Conservation (phyloP, 2,797 vertebrate species). For the Yasuhikotakia modesta region DNA sequence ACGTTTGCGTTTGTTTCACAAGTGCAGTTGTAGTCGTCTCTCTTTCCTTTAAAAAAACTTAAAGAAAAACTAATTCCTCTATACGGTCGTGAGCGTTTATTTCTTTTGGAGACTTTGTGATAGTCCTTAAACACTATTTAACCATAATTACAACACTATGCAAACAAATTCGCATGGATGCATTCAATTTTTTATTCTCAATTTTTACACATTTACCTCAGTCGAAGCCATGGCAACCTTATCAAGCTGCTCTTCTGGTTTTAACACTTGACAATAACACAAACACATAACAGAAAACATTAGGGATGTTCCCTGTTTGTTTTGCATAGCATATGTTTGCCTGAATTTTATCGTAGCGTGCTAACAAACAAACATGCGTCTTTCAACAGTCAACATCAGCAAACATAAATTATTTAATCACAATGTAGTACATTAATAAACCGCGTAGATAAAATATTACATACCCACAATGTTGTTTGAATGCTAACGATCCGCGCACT, state of each 20-base stretch:
- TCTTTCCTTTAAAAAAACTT: neutral
- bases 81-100: neutral
- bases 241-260: neutral
- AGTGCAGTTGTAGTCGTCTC: neutral
- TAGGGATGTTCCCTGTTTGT: neutral
- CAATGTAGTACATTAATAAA: too few relatives aligned
- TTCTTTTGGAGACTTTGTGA: neutral
- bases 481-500: neutral
- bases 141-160: conserved; percentile 2
- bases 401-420: neutral
- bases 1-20: neutral
- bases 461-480: neutral
- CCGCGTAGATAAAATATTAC: neutral
- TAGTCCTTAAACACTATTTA: neutral
- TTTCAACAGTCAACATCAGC: neutral
- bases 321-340: neutral
- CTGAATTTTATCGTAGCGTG: neutral
- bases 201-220: conserved; percentile 11
- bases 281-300: neutral
- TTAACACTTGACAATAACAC: neutral
- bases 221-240: conserved; percentile 11
- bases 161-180: too few relatives aligned
- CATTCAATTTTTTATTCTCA: neutral
- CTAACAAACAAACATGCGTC: neutral
- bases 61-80: neutral